Conservation (phyloP, 2,888 invertebrate species). For the Drosophila borealis region DNA sequence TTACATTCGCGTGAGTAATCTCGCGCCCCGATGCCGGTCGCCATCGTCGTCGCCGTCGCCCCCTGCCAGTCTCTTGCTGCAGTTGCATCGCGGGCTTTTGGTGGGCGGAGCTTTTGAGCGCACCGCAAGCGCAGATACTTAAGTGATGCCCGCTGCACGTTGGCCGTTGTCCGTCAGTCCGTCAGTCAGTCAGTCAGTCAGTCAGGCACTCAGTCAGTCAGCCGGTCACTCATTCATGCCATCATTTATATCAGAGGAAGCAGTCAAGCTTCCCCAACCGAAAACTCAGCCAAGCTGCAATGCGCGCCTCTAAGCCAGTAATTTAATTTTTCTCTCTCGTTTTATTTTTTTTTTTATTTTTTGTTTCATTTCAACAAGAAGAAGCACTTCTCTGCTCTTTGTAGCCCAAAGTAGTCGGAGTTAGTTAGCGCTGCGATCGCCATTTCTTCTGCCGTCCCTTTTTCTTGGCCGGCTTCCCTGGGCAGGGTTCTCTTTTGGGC, state of each 20-base stretch:
- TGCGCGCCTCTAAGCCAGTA: slow-evolving; percentile 69
- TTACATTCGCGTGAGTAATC: slow-evolving; percentile 84
- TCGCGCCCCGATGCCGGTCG: slow-evolving; percentile 65
- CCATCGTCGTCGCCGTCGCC: neutral
- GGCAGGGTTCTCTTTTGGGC: neutral
- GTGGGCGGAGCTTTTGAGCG: slow-evolving; percentile 76
- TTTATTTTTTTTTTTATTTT: slow-evolving; percentile 1
- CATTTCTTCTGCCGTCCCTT: slow-evolving; percentile 53
- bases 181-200: slow-evolving; percentile 42
- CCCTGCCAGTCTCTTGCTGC: slow-evolving; percentile 22
- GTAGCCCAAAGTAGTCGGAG: slow-evolving; percentile 51
- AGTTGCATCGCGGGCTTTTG: slow-evolving; percentile 50
- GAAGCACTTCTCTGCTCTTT: slow-evolving; percentile 13
- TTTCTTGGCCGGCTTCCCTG: neutral
- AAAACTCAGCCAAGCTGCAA: slow-evolving; percentile 51
- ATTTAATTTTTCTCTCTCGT: slow-evolving; percentile 60
- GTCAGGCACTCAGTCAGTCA: slow-evolving; percentile 54
- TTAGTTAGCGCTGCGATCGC: slow-evolving; percentile 73
- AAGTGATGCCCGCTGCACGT: slow-evolving; percentile 53
- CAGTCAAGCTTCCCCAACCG: slow-evolving; percentile 16
- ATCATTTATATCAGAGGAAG: slow-evolving; percentile 55
- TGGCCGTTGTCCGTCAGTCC: slow-evolving; percentile 42
- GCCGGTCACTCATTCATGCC: slow-evolving; percentile 75
- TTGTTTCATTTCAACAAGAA: neutral
- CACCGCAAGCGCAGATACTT: slow-evolving; percentile 81